Evolutionary conservation across 2,888 invertebrate genomes (phyloP), one percentile per base, ranked within the genome.

Genomic region (Tortricodes alternella): DNA sequence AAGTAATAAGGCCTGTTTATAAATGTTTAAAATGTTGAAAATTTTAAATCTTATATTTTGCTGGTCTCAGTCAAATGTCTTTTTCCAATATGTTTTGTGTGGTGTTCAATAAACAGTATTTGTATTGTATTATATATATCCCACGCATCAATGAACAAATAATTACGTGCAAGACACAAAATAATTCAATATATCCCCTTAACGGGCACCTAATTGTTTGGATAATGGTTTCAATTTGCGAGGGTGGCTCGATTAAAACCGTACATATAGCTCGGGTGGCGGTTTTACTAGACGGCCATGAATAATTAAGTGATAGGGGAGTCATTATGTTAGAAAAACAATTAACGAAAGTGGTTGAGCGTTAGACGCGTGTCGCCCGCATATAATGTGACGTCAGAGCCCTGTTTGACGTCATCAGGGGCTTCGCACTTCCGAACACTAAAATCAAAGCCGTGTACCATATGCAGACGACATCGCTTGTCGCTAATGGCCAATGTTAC

Each of bases 311-410:
- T 72, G 69, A 75, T 78, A 79, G 76, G 81, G 81, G 80, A 74
- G 67, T 73, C 76, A 78, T 83, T 80, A 79, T 68, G 73, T 64
- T 68, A 63, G 74, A 52, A 67, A 72, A 75, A 72, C 76, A 80
- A 82, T 85, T 83, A 83, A 71, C 72, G 75, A 73, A 78, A 82
- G 78, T 78, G 81, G 76, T 78, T 71, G 72, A 76, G 50, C 23
- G 16, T 37, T 46, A 38, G 61, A 76, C 84, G 81, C 85, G 81
- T 76, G 85, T 69, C 73, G 60, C 85, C 85, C 87, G 84, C 80
- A 83, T 85, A 64, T 71, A 74, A 75, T 73, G 75, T 74, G n/a
- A 24, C 13, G 43, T n/a, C n/a, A n/a, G n/a, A n/a, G 37, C 32
- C 13, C 13, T 9, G 34, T 24, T 9, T 41, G 34, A 55, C 48